These are phyloP conservation scores for Petrosia ficiformis DNA, from an alignment of 37 sponge, comb jelly and placozoan genomes.

Conservation along the genomic window DNA sequence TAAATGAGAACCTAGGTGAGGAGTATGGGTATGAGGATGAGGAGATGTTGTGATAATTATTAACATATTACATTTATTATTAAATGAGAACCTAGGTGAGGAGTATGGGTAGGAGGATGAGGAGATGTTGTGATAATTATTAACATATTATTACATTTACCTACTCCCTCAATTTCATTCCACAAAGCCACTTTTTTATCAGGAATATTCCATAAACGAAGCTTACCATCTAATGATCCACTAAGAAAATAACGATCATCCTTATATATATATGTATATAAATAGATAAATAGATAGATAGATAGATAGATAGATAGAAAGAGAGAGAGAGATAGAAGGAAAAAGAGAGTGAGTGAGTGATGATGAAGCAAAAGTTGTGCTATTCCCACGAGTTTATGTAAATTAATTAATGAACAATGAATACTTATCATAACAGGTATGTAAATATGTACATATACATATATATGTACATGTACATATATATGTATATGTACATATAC, in stretches of 20 bases:
- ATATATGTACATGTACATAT: too few species aligned
- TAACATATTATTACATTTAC: constrained; percentile 24
- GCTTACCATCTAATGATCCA: constrained; percentile 93
- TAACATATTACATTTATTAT: constrained; percentile 69
- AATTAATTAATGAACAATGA: background rate
- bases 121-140: constrained; percentile 6
- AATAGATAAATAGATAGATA: too few species aligned
- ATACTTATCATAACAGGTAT: background rate
- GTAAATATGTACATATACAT: background rate
- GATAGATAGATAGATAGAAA: too few species aligned
- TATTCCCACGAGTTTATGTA: too few species aligned
- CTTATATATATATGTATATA: too few species aligned
- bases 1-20: constrained; percentile 61
- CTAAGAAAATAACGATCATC: constrained; percentile 95
- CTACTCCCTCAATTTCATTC: constrained; percentile 93
- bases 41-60: constrained; percentile 6
- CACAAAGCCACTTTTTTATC: constrained; percentile 95
- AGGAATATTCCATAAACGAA: constrained; percentile 94
- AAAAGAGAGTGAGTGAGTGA: background rate
- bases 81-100: constrained; percentile 61
- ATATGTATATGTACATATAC: too few species aligned
- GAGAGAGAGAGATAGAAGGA: too few species aligned
- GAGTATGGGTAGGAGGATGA: background rate
- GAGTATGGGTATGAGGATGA: background rate
- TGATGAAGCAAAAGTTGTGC: background rate